These are phyloP conservation scores for Camponotus floridanus DNA, from an alignment of 1,140 invertebrate genomes.

Conservation along the genomic window DNA sequence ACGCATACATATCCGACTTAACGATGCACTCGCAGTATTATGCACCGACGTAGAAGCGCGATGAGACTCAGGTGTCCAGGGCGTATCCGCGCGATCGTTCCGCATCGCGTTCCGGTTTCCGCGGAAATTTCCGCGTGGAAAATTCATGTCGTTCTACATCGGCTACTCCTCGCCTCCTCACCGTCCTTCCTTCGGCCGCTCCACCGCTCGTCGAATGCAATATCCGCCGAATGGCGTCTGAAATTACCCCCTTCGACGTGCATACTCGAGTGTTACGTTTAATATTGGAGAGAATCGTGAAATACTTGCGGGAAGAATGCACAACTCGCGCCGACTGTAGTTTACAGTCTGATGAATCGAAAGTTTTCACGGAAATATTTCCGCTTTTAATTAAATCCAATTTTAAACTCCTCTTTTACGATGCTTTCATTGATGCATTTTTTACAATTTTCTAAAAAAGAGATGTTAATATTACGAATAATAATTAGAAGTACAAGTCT, in stretches of 20 bases:
- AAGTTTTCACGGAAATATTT: background rate
- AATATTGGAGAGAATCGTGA: conserved; percentile 22
- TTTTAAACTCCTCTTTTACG: background rate
- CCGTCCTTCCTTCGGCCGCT: too few species aligned
- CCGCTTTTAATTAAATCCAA: background rate
- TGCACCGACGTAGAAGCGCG: background rate
- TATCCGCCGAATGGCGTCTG: conserved; percentile 41
- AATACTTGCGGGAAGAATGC: conserved; percentile 7
- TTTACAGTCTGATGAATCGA: background rate
- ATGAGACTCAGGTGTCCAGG: too few species aligned
- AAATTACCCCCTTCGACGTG: conserved; percentile 26
- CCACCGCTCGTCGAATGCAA: conserved; percentile 26
- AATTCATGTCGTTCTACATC: conserved; percentile 47
- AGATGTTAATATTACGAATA: background rate
- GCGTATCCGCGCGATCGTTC: background rate
- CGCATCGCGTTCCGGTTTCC: background rate
- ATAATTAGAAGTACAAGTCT: background rate
- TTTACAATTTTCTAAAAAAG: background rate
- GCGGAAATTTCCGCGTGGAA: conserved; percentile 45
- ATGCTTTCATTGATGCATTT: too few species aligned
- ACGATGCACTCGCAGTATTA: conserved; percentile 1
- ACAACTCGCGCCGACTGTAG: background rate
- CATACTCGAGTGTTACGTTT: conserved; percentile 42
- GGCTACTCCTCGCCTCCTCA: background rate
- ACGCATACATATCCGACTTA: background rate